Evolutionary conservation across 2,797 vertebrate genomes (phyloP), one percentile per base, ranked within the genome.

Genomic region (Chanos chanos): DNA sequence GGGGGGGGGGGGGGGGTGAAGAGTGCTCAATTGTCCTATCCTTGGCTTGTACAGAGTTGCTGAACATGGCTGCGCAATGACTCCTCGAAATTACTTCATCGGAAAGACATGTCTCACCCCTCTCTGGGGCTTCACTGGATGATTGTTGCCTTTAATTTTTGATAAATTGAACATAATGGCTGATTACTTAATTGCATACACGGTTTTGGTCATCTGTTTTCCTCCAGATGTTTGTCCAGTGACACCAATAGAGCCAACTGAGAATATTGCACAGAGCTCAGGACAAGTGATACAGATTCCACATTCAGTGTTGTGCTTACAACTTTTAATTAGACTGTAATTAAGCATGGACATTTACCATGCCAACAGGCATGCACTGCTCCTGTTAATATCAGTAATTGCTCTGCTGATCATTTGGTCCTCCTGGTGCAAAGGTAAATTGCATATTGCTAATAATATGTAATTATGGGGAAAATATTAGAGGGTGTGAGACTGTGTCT

Each of bases 381-480:
- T 68, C 57, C 48, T 65, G 70, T 68, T 74, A 80, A 83, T 78
- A 82, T 85, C 83, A 83, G 85, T 86, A 85, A 84, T 65, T 72
- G 74, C 77, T 72, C 73, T 68, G 62, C 67, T 62, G 79, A 75
- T 80, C 77, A 66, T 77, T 79, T 72, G 74, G 67, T 70, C 78
- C 76, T 75, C 65, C 76, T 74, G 59, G 71, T 75, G 70, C 28
- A n/a, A 7, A 61, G 70, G 73, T 71, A 83, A 85, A 83, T 85
- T 77, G 79, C 71, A 71, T 66, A 78, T 80, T 72, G 85, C 87
- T 85, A 85, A 85, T 87, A 85, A 85, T 64, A 71, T 71, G 72
- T 85, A 86, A 87, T 89, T 89, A 85, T 50, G 54, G 69, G 61
- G 73, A 64, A 77, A 77, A 77, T 80, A 86, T 74, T 83, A 76